Base-by-base conservation (phyloP, 2,888 invertebrate species). In the Drosophila borborema region DNA sequence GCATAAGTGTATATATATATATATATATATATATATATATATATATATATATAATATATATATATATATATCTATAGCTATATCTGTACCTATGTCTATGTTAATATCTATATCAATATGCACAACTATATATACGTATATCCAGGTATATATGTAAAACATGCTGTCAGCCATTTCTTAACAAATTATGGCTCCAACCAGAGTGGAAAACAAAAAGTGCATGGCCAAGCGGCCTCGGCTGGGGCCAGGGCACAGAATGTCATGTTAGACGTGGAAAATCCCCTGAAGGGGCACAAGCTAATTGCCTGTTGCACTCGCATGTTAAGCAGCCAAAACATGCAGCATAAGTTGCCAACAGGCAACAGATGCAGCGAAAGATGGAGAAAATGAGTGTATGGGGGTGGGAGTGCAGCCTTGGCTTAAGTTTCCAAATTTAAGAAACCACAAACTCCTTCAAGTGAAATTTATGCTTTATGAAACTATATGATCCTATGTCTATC, bases 261-360 rank as follows among this genome's bases (percentile, higher is more conserved):
- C 60, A 49, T 60, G 60, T 59, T 38, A 18, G 38, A 54, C 61
- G 14, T 34, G 31, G 34, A 31, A 38, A 31, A 4, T 14, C 28
- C 48, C 40, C 40, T 28, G 31, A 16, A 58, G 45, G 12, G 34
- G 34, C 12, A 20, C n/a, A n/a, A 12, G 41, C 41, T 62, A 54
- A 54, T 54, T 62, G 61, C 54, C 41, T 51, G 61, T 61, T 56
- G 48, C 64, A 60, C 51, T 43, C 41, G 34, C 64, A 60, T 64
- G 64, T 64, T 64, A 60, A 43, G 49, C 64, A 64, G 60, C 23
- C 41, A 12, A 48, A 60, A 60, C 60, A 60, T 60, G 60, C 60
- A 49, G 49, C 60, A 60, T 28, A 49, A 49, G 40, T 31, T 48
- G 20, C 45, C 58, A 45, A 1, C 20, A 45, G 45, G n/a, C 58